These are phyloP conservation scores for Willowsia nigromaculata DNA, from an alignment of 2,888 invertebrate genomes.

Conservation along the genomic window DNA sequence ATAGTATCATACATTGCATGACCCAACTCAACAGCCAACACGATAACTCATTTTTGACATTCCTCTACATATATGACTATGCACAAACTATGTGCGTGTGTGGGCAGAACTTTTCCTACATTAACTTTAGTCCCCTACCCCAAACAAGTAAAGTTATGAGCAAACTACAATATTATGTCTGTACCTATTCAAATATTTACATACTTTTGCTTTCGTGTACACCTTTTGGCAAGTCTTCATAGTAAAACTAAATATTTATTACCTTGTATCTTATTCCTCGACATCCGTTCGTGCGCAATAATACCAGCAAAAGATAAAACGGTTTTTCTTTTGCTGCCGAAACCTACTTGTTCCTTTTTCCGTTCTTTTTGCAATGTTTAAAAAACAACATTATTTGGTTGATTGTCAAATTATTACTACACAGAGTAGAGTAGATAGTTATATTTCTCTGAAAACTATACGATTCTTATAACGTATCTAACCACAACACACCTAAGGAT, in stretches of 20 bases:
- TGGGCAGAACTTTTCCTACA: background rate
- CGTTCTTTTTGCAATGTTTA: background rate
- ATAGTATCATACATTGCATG: background rate
- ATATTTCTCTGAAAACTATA: too few species aligned
- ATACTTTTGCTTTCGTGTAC: background rate
- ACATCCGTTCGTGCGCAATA: background rate
- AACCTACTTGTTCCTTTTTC: background rate
- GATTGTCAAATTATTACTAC: background rate
- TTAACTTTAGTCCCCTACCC: background rate
- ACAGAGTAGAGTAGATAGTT: too few species aligned
- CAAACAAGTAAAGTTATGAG: background rate
- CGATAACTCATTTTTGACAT: background rate
- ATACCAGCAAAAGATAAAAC: background rate
- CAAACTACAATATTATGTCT: background rate
- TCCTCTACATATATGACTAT: background rate
- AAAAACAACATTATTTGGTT: background rate
- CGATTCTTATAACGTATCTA: too few species aligned
- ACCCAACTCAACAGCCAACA: background rate
- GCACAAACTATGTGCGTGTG: background rate
- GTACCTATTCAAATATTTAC: slow-evolving; percentile 13
- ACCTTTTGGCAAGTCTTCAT: background rate
- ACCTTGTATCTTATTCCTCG: slow-evolving; percentile 9
- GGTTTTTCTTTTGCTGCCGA: background rate
- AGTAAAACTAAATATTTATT: slow-evolving; percentile 25
- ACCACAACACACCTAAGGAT: too few species aligned